Conservation (phyloP, 2,888 invertebrate genomes). For the Octonoba sinensis region DNA sequence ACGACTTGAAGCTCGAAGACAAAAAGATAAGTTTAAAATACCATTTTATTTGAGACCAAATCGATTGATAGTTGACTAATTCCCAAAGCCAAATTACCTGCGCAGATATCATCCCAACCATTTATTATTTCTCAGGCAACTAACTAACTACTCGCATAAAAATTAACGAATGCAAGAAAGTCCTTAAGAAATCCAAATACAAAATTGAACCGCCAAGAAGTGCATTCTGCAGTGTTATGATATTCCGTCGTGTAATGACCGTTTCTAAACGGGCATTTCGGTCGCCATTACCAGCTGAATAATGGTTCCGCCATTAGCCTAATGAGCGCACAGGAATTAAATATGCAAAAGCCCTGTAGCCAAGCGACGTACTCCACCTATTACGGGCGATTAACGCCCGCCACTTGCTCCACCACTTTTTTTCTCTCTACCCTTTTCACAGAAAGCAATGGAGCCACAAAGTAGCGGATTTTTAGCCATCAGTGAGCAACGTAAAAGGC, state of each 20-base stretch:
- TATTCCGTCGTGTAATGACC: constrained; percentile 41
- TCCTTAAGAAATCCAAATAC: too few species aligned
- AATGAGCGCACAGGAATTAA: constrained; percentile 56
- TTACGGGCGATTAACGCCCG: constrained; percentile 55
- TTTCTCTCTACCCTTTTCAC: constrained; percentile 5
- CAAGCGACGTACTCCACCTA: constrained; percentile 37
- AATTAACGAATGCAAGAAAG: too few species aligned
- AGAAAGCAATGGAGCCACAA: constrained; percentile 21
- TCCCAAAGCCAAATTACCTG: too few species aligned
- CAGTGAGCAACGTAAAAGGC: constrained; percentile 20
- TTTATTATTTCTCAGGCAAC: too few species aligned
- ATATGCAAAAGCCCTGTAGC: constrained; percentile 58
- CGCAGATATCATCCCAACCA: too few species aligned
- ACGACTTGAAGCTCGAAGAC: too few species aligned
- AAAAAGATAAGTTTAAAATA: too few species aligned
- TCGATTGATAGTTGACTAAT: too few species aligned
- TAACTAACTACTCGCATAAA: too few species aligned
- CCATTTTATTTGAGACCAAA: too few species aligned
- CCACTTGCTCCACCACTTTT: constrained; percentile 33
- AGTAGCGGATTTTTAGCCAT: not conserved
- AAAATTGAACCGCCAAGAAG: too few species aligned
- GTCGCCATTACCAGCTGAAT: constrained; percentile 55
- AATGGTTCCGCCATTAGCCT: constrained; percentile 57
- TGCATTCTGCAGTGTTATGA: constrained; percentile 7
- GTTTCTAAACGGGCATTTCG: constrained; percentile 55